Base-by-base conservation (phyloP, 2,797 vertebrate genomes). In the Agapornis canus region DNA sequence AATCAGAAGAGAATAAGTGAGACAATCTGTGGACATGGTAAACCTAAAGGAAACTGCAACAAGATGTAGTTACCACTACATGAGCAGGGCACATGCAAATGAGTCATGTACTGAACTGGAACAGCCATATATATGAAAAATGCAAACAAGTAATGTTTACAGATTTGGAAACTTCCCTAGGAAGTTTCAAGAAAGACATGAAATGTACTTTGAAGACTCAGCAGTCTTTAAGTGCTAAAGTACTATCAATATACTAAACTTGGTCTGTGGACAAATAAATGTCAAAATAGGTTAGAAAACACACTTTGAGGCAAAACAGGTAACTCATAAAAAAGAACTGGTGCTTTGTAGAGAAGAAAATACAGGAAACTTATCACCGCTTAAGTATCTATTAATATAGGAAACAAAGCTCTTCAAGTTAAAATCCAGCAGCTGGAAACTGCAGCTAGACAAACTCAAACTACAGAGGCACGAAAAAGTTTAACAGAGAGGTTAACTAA, bases 101-200 rank as follows among this genome's bases (percentile, higher is more conserved):
- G 70, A 78, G 18, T 26, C 7, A 68, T 2, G 19, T 16, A 56
- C 25, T n/a, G 43, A 84, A 75, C 10, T 31, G 31, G 40, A 89
- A 63, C 7, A 42, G 4, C 37, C 15, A 10, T 14, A 49, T 5
- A 37, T n/a, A 56, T 13, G 25, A 45, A 82, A 85, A 45, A 89
- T 5, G 27, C 66, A 70, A 91, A 56, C 5, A 59, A 59, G 27
- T 1, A 56, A 32, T 6, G 22, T 51, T 81, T 49, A 86, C 21
- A 37, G 32, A 89, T 51, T n/a, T 80, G 21, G 37, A 88, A 86
- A 48, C 27, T 52, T 78, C 29, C 22, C 6, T 26, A 26, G 23
- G 13, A 71, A 64, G 6, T 25, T 80, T 61, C 0, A 0, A 68
- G 78, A 82, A 51, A 37, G 7, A 60, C 31, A 14, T 45, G 19